Percentiles rank a stretch among this genome's conserved stretches.
Conservation (phyloP, 2,888 invertebrate species). For the Hemithea aestivaria region DNA sequence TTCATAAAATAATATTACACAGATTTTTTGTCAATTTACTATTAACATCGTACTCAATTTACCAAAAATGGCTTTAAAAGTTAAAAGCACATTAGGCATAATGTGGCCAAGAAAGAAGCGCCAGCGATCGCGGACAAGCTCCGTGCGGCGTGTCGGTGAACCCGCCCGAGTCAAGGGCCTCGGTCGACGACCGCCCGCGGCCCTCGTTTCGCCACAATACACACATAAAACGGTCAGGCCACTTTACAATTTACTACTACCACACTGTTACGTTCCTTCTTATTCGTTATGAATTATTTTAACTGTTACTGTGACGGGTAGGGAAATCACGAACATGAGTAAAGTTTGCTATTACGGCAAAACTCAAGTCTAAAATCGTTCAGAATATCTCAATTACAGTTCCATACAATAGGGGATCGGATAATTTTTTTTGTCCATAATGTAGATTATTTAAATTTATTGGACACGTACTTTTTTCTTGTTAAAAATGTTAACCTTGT, state of each 20-base stretch:
- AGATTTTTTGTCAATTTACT: no score
- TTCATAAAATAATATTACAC: no score
- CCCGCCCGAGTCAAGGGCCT: slow-evolving; percentile 74
- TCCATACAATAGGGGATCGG: no score
- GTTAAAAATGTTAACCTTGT: no score
- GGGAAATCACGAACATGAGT: slow-evolving; percentile 12
- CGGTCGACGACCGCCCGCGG: slow-evolving; percentile 73
- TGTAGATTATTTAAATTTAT: no score
- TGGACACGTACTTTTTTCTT: no score
- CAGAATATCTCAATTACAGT: no score
- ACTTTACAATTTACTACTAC: slow-evolving; percentile 43
- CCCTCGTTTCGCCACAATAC: slow-evolving; percentile 58
- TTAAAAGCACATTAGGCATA: neutral
- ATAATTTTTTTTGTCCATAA: no score
- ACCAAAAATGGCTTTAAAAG: no score
- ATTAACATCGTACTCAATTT: no score
- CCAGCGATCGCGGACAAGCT: slow-evolving; percentile 24
- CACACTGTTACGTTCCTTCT: slow-evolving; percentile 22
- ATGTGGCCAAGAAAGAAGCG: slow-evolving; percentile 23
- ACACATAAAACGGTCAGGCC: slow-evolving; percentile 48
- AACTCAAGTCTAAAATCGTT: no score
- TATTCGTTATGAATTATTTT: slow-evolving; percentile 24
- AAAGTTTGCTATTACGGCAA: no score
- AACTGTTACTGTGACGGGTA: slow-evolving; percentile 24
- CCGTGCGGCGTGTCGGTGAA: slow-evolving; percentile 68